These are phyloP conservation scores for Ruditapes philippinarum DNA, from an alignment of 1,140 invertebrate species.

Conservation along the genomic window DNA sequence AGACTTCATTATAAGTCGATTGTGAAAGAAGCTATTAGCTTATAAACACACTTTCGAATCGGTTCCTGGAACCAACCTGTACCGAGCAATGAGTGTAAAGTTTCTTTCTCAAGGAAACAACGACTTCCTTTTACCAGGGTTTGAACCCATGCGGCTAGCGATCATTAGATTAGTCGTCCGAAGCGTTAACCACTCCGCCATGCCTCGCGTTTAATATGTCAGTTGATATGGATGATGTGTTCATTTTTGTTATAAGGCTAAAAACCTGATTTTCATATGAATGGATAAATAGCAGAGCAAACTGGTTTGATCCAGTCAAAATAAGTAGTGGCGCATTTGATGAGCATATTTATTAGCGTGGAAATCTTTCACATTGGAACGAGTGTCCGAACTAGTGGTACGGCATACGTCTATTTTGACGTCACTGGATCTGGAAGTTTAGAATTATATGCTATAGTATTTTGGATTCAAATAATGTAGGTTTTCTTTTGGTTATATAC, in stretches of 20 bases:
- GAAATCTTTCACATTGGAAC: background rate
- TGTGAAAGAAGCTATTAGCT: no score
- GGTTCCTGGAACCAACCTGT: no score
- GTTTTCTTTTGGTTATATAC: conserved; percentile 1
- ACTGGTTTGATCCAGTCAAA: conserved; percentile 15
- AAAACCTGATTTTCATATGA: background rate
- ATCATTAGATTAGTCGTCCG: no score
- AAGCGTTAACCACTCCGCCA: no score
- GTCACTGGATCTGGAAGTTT: background rate
- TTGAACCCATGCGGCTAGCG: no score
- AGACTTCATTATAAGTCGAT: no score
- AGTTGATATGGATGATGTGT: conserved; percentile 2
- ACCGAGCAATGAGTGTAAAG: no score
- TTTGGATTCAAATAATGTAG: background rate
- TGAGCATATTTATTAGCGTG: conserved; percentile 13
- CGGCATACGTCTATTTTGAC: background rate
- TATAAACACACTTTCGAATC: no score
- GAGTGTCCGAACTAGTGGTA: no score
- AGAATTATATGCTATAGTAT: background rate
- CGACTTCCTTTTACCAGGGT: no score
- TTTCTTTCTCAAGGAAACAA: no score
- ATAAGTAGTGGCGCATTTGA: background rate
- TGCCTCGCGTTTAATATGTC: background rate
- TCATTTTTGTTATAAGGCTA: background rate
- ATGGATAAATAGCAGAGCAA: background rate